Percentiles rank a stretch among this genome's conserved stretches.
These are phyloP conservation scores for Sinocyclocheilus rhinocerous DNA, from an alignment of 2,113 vertebrate genomes.

Conservation along the genomic window DNA sequence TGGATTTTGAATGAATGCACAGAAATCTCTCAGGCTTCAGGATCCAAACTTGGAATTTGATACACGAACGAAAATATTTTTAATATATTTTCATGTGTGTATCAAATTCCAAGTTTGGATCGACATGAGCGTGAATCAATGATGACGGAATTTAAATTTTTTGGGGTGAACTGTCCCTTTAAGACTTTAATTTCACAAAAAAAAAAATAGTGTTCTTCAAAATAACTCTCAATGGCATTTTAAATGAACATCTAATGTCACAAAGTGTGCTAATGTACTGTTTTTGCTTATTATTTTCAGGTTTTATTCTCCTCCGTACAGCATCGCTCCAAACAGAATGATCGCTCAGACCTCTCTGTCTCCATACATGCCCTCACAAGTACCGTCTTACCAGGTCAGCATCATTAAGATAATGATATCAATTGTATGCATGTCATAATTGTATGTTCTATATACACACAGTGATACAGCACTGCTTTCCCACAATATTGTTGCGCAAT, in stretches of 20 bases:
- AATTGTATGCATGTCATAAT: neutral
- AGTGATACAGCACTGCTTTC: neutral
- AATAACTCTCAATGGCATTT: neutral
- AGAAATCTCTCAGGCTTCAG: neutral
- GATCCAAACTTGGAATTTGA: too few relatives aligned
- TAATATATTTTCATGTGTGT: neutral
- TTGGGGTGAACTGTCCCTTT: too few relatives aligned
- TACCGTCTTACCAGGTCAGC: constrained; percentile 85
- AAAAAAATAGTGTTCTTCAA: too few relatives aligned
- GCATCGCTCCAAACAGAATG: constrained; percentile 84
- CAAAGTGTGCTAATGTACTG: neutral
- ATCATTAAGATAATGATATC: neutral
- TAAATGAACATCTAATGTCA: neutral
- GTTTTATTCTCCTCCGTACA: constrained; percentile 83
- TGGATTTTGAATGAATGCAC: too few relatives aligned
- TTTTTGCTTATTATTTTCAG: constrained; percentile 63
- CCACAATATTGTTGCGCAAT: too few relatives aligned
- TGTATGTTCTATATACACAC: neutral
- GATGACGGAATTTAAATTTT: neutral
- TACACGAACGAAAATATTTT: neutral
- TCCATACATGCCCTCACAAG: constrained; percentile 75
- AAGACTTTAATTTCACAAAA: too few relatives aligned
- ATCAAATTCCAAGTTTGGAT: neutral
- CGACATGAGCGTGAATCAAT: neutral
- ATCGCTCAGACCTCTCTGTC: constrained; percentile 65